Evolutionary conservation across 2,797 vertebrate genomes (phyloP).

Genomic region (Limosa lapponica): DNA sequence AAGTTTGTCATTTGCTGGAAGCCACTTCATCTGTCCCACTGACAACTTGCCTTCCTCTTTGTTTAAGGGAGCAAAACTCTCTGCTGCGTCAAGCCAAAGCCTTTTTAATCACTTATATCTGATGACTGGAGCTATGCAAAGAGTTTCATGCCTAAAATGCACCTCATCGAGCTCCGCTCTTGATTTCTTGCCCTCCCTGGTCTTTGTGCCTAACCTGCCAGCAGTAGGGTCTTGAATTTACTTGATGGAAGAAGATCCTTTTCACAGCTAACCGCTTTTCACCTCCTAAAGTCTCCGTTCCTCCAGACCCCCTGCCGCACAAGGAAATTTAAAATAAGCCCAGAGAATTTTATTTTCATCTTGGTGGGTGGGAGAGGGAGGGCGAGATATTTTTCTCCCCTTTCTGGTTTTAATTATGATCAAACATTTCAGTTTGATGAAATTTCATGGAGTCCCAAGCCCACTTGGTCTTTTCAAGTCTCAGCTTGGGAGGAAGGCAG

Average conservation of each 20-base stretch:
- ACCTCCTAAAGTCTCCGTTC: neutral
- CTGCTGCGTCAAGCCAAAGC: neutral
- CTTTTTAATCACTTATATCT: neutral
- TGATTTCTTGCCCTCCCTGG: neutral
- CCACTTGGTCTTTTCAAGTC: neutral
- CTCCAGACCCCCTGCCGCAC: neutral
- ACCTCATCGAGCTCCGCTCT: neutral
- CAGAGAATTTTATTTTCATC: slow-evolving; percentile 44
- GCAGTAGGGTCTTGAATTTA: neutral
- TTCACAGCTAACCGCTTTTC: neutral
- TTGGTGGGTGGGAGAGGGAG: slow-evolving; percentile 49
- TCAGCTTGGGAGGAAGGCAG: neutral
- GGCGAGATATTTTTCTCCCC: neutral
- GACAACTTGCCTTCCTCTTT: neutral
- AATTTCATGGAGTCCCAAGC: neutral
- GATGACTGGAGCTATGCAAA: neutral
- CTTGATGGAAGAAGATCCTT: neutral
- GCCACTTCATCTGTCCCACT: neutral
- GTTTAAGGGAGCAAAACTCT: neutral
- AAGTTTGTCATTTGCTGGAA: neutral
- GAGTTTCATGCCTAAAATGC: neutral
- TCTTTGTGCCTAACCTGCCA: neutral
- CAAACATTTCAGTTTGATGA: neutral
- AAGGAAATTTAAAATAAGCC: slow-evolving; percentile 41
- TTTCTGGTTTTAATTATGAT: slow-evolving; percentile 61